Base-by-base conservation (phyloP, 2,888 invertebrate species). In the Empis livida region DNA sequence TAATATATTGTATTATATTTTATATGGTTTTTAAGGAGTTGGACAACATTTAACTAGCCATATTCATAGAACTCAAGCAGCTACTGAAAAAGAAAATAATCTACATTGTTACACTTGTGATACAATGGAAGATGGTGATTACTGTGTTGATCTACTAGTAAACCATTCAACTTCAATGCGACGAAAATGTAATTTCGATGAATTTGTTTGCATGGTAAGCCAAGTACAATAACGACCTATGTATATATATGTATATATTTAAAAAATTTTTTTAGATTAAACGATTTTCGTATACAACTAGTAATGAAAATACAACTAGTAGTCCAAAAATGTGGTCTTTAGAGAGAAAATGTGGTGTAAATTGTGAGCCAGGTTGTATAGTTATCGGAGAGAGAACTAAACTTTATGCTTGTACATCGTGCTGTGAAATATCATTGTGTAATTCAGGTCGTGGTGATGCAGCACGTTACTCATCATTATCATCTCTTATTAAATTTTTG, bases 381-480 rank as follows among this genome's bases (percentile, higher is more conserved):
- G 78, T 90, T 44, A 89, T 92, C 54, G 91, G 91, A 0, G 91
- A 92, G 63, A 72, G 91, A 43, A 90, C 89, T 6, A 91, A 91
- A 62, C 70, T 92, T 1, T 86, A 86, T 67, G 86, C 89, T 13
- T 91, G 91, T 65, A 89, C 88, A 0, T 82, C 85, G 0, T 91
- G 91, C 61, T 91, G 91, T 65, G 81, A 81, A 54, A 77, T 77
- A 10, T 79, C 82, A 5, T 74, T 82, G 8, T 91, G 91, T 70
- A 91, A 91, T 65, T 75, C 76, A 37, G 89, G 86, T 14, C 84
- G 79, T 42, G 73, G 73, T 0, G 59, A 59, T 1, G 61, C 61
- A 74, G 71, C 13, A 35, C 32, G 32, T 39, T 17, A 17, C 13
- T 3, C 13, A 27, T 27, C 23, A 27, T 27, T 27, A 27, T 27